A percentile compares a stretch with the other conserved stretches of the same genome.
These are phyloP conservation scores for Centropus bengalensis DNA, from an alignment of 2,113 vertebrate species.

Conservation along the genomic window DNA sequence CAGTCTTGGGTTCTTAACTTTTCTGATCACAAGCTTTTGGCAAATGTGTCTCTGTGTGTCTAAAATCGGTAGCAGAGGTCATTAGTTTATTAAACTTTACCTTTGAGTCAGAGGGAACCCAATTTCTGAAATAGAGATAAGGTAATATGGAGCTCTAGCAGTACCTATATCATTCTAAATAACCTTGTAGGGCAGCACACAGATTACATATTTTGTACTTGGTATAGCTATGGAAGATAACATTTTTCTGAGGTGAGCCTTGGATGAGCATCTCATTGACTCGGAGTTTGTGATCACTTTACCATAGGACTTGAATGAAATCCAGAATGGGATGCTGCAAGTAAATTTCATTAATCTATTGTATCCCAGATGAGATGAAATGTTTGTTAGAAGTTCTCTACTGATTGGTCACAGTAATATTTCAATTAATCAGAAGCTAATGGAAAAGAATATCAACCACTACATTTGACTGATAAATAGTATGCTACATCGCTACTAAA, in stretches of 20 bases:
- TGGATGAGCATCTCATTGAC: not conserved
- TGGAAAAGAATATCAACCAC: not conserved
- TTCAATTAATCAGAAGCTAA: slow-evolving; percentile 36
- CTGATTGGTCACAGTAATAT: not conserved
- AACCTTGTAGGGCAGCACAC: not conserved
- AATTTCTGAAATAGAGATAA: not conserved
- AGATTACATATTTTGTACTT: rapidly evolving
- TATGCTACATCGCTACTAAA: not conserved
- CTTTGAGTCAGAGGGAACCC: not conserved
- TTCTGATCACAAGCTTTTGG: not conserved
- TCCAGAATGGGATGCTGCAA: not conserved
- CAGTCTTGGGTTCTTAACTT: not conserved
- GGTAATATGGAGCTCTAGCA: no score
- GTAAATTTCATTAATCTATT: not conserved
- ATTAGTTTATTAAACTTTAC: not conserved
- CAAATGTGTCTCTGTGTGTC: not conserved
- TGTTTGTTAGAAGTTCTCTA: not conserved
- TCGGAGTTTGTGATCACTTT: not conserved
- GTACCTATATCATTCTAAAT: not conserved
- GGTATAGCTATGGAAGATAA: not conserved
- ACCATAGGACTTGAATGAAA: not conserved
- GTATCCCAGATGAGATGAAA: not conserved
- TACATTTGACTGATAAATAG: slow-evolving; percentile 15
- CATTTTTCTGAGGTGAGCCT: not conserved
- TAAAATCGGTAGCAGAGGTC: not conserved